Conservation (phyloP, 2,113 vertebrate genomes). For the Scatophagus argus region DNA sequence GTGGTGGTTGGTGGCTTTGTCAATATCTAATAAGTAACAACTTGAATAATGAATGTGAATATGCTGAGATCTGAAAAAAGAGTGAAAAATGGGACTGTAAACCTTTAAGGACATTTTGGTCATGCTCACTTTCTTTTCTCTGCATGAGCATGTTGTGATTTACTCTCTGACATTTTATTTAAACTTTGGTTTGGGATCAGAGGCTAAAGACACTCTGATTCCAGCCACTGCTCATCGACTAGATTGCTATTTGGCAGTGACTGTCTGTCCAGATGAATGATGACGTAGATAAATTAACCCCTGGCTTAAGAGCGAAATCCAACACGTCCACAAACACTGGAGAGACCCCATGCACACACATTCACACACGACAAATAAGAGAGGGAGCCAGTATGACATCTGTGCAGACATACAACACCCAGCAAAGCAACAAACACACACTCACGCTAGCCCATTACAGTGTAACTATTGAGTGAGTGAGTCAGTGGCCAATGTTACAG, state of each 20-base stretch:
- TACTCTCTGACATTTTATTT: too few relatives aligned
- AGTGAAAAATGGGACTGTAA: too few relatives aligned
- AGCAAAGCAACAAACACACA: not conserved
- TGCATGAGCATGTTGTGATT: not conserved
- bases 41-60: too few relatives aligned
- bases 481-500: not conserved
- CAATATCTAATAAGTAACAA: too few relatives aligned
- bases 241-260: not conserved
- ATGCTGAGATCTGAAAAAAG: too few relatives aligned
- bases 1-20: too few relatives aligned
- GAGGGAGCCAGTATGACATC: not conserved
- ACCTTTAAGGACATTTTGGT: too few relatives aligned
- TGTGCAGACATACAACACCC: not conserved
- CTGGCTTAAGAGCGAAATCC: not conserved
- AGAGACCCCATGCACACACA: not conserved
- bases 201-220: not conserved
- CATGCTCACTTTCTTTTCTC: too few relatives aligned
- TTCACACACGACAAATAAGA: not conserved
- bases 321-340: not conserved
- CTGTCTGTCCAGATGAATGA: not conserved
- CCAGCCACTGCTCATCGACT: not conserved
- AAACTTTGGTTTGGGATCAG: too few relatives aligned
- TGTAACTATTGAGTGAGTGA: not conserved
- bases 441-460: not conserved
- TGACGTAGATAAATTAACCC: not conserved